Percentiles rank a stretch among this genome's conserved stretches.
phyloP scores from a whole-genome alignment of 1,140 invertebrate genomes.

The Drosophila santomea region DNA sequence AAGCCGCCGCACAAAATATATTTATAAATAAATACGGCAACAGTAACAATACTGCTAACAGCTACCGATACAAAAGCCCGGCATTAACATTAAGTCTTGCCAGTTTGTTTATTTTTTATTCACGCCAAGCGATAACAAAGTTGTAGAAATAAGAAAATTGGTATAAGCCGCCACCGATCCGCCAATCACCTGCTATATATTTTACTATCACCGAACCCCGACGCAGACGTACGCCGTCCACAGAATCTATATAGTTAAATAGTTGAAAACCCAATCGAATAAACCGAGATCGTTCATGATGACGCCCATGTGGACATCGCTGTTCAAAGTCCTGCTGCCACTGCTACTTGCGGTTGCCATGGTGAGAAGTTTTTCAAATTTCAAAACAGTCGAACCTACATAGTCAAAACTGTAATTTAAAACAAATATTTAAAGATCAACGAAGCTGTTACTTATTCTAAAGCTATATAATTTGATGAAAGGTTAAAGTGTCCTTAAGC shows the following conservation, averaged over 20 bases:
- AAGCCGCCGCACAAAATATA: conserved; percentile 37
- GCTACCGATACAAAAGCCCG: conserved; percentile 47
- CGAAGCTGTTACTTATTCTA: background rate
- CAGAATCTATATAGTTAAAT: conserved; percentile 16
- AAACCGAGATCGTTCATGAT: conserved; percentile 23
- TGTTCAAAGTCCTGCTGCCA: conserved; percentile 62
- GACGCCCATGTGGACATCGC: conserved; percentile 64
- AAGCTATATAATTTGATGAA: background rate
- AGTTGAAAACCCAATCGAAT: background rate
- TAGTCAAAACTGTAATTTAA: no score
- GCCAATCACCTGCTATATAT: conserved; percentile 23
- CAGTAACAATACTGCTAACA: conserved; percentile 18
- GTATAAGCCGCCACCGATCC: conserved; percentile 7
- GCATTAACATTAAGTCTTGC: conserved; percentile 76
- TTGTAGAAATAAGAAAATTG: conserved; percentile 20
- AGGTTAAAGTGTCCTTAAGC: background rate
- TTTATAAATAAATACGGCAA: conserved; percentile 51
- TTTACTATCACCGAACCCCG: conserved; percentile 6
- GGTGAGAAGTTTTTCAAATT: conserved; percentile 44
- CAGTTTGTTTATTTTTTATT: conserved; percentile 78
- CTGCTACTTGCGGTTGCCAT: conserved; percentile 60
- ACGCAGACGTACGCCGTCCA: conserved; percentile 53
- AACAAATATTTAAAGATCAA: no score
- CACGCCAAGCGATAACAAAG: conserved; percentile 42
- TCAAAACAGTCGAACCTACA: conserved; percentile 11